Evolutionary conservation across 23 tunicate genomes (phyloP).

Genomic region (Styela clava): DNA sequence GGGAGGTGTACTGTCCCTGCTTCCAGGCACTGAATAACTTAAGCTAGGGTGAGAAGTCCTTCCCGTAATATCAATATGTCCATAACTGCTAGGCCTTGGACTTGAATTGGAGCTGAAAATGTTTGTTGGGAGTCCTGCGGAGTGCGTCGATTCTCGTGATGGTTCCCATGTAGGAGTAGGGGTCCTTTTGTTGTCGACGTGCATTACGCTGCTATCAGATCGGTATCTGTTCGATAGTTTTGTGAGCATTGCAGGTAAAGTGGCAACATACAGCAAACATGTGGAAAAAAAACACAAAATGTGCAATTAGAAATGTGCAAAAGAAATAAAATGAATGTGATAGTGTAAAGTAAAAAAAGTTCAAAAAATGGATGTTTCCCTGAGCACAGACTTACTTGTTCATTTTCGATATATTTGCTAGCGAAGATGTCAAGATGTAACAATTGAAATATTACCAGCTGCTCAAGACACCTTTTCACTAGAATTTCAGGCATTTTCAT

Average conservation of each 20-base stretch:
- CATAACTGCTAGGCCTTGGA: slow-evolving; percentile 9
- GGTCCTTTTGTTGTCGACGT: background rate
- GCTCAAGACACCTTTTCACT: too few species aligned
- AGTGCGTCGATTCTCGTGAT: background rate
- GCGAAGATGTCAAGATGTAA: background rate
- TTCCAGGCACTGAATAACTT: slow-evolving; percentile 9
- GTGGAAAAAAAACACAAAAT: background rate
- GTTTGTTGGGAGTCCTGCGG: slow-evolving; percentile 1
- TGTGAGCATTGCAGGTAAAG: background rate
- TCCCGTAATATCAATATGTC: slow-evolving; percentile 7
- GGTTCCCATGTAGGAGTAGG: background rate
- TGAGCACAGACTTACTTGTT: background rate
- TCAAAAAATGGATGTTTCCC: too few species aligned
- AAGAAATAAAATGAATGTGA: too few species aligned
- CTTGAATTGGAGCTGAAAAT: background rate
- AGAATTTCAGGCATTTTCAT: too few species aligned
- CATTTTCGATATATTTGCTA: background rate
- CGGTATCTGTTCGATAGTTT: background rate
- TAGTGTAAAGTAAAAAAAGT: too few species aligned
- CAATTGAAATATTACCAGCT: too few species aligned
- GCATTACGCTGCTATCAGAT: slow-evolving; percentile 12
- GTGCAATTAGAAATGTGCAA: background rate
- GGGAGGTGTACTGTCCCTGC: slow-evolving; percentile 16
- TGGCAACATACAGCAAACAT: background rate
- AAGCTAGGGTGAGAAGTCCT: background rate